A percentile compares a stretch with the other conserved stretches of the same genome.
Conservation (phyloP, 2,113 vertebrate species). For the Chamaetylas fuelleborni region DNA sequence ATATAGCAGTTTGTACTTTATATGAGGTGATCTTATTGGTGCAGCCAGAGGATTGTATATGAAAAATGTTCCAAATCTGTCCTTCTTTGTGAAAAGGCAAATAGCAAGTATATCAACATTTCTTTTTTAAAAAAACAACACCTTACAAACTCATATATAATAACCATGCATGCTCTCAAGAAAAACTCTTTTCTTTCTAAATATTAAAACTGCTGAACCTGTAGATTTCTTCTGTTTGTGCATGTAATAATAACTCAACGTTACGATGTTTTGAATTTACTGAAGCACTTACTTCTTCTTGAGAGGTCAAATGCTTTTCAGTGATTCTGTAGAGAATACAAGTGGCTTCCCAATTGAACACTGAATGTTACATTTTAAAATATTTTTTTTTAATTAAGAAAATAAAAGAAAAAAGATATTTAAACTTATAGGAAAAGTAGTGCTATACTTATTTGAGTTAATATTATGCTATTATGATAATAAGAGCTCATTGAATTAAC, state of each 20-base stretch:
- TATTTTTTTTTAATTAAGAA: neutral
- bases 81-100: neutral
- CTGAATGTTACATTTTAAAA: neutral
- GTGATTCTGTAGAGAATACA: neutral
- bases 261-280: neutral
- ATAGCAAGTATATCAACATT: too few relatives aligned
- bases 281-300: neutral
- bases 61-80: neutral
- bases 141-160: neutral
- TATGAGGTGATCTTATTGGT: neutral
- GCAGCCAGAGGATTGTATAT: neutral
- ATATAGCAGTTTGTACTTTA: neutral
- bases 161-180: neutral
- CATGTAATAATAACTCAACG: neutral
- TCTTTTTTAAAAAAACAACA: too few relatives aligned
- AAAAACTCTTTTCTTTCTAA: neutral
- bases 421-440: neutral
- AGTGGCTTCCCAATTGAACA: neutral
- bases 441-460: neutral
- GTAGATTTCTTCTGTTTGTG: fast-evolving
- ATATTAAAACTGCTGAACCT: neutral
- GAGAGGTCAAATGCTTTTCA: neutral
- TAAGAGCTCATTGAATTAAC: neutral
- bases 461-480: neutral
- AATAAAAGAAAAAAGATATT: neutral